A percentile compares a stretch with the other conserved stretches of the same genome.
Evolutionary conservation across 2,797 vertebrate species (phyloP).

Genomic region (Chelon auratus): DNA sequence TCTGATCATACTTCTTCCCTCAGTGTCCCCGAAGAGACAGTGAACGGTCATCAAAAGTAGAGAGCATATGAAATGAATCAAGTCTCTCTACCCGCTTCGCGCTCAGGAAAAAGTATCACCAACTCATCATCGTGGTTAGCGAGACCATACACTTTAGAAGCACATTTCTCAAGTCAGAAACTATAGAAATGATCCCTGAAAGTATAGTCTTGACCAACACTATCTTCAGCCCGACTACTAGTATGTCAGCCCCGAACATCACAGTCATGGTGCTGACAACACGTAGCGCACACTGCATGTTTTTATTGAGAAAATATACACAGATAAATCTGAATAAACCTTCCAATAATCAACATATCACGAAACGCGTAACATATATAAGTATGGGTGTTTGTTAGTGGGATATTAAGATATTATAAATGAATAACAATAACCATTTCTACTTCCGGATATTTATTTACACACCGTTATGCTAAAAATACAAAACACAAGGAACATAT

Average conservation of each 20-base stretch:
- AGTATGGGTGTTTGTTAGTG: no score
- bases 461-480: accelerated
- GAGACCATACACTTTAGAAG: slow-evolving; percentile 73
- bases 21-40: accelerated
- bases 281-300: accelerated
- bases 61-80: not conserved
- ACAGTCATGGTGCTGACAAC: slow-evolving; percentile 32
- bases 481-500: accelerated
- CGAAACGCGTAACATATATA: no score
- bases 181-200: slow-evolving; percentile 88
- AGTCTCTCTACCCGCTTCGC: slow-evolving; percentile 33
- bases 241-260: accelerated
- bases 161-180: slow-evolving; percentile 74
- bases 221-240: accelerated
- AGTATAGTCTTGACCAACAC: slow-evolving; percentile 70
- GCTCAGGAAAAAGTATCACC: slow-evolving; percentile 47
- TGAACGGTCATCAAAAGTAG: slow-evolving; percentile 77
- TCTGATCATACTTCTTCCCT: slow-evolving; percentile 61
- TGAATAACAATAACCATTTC: no score
- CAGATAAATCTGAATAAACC: not conserved
- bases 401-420: not conserved
- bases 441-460: not conserved
- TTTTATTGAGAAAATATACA: no score
- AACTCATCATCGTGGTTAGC: slow-evolving; percentile 77
- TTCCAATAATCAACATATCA: no score